phyloP scores from a whole-genome alignment of 2,797 vertebrate species.

The Thalassophryne amazonica region DNA sequence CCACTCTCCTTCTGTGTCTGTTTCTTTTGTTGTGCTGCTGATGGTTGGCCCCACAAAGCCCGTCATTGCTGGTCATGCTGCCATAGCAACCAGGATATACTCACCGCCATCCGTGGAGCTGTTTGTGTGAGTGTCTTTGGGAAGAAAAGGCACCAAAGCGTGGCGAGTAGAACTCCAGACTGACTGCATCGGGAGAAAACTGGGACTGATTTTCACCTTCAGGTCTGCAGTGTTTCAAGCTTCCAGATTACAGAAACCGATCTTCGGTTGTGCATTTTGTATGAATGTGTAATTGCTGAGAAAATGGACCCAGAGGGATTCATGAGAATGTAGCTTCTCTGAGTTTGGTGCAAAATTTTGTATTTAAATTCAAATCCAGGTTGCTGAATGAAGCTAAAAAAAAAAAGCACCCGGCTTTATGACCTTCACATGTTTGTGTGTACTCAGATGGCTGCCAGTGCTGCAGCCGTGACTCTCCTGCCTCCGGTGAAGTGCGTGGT shows the following conservation, averaged over 20 bases:
- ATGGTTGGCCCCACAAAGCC: slow-evolving; percentile 74
- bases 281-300: slow-evolving; percentile 6
- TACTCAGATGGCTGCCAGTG: slow-evolving; percentile 61
- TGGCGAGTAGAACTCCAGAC: slow-evolving; percentile 48
- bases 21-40: slow-evolving; percentile 73
- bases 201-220: slow-evolving; percentile 35
- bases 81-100: slow-evolving; percentile 85
- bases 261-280: too few relatives aligned
- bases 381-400: not conserved
- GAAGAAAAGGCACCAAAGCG: slow-evolving; percentile 41
- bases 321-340: not conserved
- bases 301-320: not conserved
- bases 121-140: slow-evolving; percentile 35
- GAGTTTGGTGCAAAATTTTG: not conserved
- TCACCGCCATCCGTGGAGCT: slow-evolving; percentile 61
- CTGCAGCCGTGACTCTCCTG: slow-evolving; percentile 34
- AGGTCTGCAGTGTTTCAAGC: slow-evolving; percentile 1
- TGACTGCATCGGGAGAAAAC: slow-evolving; percentile 36
- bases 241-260: too few relatives aligned
- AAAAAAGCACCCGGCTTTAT: too few relatives aligned
- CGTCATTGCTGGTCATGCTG: slow-evolving; percentile 73
- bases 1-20: slow-evolving; percentile 37
- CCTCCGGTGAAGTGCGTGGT: slow-evolving; percentile 85
- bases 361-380: not conserved
- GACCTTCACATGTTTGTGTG: not conserved